Base-by-base conservation (phyloP, 2,888 invertebrate genomes). In the Acrobasis repandana region DNA sequence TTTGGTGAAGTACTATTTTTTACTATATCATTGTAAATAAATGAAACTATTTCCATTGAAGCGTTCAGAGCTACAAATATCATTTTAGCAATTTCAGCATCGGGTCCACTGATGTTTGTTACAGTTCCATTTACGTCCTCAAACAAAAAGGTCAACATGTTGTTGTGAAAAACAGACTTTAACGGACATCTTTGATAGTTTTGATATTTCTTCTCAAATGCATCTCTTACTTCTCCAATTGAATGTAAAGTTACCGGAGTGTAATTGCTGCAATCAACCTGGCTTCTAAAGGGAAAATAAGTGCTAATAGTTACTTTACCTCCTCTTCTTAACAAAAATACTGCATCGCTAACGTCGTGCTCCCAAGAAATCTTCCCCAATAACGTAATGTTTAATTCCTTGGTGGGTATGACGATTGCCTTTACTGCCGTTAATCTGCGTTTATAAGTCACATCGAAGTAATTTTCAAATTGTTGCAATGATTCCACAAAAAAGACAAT, bases 161-260 rank as follows among this genome's bases (percentile, higher is more conserved):
- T 49, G n/a, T 49, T 18, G 14, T 18, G 14, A 14, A 48, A 1
- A 10, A 38, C 20, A 14, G 20, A n/a, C 50, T 38, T 58, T 18
- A 58, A 20, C 2, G 58, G 58, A 50, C 58, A 58, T 58, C 36
- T 34, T n/a, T 58, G 34, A 18, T 18, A 58, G 34, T 58, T 58
- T 11, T 18, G 34, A 38, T 38, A 49, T 38, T 49, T 50, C 14
- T 15, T 18, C 10, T 11, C 4, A 6, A 58, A 38, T 16, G 51
- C 36, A 50, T 6, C 20, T 18, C 14, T 36, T 38, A 58, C 18
- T 34, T 38, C 49, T 16, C 38, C 14, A 14, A 36, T 11, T 8
- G 36, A 14, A 18, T 58, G 36, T 36, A 58, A n/a, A 14, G 36
- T 16, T 20, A 58, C 34, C n/a, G 58, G 58, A 1, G 34, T 38